Percentiles rank a stretch among this genome's conserved stretches.
These are phyloP conservation scores for Gobiocypris rarus DNA, from an alignment of 2,113 vertebrate species.

Conservation along the genomic window DNA sequence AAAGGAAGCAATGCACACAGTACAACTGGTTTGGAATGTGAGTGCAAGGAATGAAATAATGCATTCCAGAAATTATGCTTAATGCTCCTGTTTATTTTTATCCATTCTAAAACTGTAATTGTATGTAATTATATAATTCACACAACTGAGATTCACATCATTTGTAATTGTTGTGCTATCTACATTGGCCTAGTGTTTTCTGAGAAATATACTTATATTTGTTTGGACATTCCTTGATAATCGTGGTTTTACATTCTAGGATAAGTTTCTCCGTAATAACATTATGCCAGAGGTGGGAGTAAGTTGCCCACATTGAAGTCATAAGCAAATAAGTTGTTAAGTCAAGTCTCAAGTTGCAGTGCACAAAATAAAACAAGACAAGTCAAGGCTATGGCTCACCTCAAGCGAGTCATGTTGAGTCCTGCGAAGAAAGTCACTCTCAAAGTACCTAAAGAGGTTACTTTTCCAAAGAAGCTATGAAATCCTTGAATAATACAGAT, in stretches of 20 bases:
- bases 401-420: slow-evolving; percentile 27
- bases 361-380: slow-evolving; percentile 30
- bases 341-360: neutral
- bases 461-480: neutral
- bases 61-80: neutral
- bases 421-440: neutral
- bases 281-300: neutral
- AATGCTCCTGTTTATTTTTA: neutral
- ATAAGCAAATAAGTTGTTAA: neutral
- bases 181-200: neutral
- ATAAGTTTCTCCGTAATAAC: neutral
- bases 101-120: neutral
- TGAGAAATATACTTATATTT: neutral
- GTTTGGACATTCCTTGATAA: neutral
- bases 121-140: neutral
- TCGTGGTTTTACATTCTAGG: neutral
- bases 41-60: slow-evolving; percentile 50
- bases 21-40: slow-evolving; percentile 76
- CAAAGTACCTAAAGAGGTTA: neutral
- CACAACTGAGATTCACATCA: neutral
- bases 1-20: slow-evolving; percentile 74
- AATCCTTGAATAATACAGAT: neutral
- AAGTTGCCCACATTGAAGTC: neutral
- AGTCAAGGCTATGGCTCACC: neutral
- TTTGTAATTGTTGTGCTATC: neutral